Conservation (phyloP, 2,888 invertebrate species). For the Catocala fraxini region DNA sequence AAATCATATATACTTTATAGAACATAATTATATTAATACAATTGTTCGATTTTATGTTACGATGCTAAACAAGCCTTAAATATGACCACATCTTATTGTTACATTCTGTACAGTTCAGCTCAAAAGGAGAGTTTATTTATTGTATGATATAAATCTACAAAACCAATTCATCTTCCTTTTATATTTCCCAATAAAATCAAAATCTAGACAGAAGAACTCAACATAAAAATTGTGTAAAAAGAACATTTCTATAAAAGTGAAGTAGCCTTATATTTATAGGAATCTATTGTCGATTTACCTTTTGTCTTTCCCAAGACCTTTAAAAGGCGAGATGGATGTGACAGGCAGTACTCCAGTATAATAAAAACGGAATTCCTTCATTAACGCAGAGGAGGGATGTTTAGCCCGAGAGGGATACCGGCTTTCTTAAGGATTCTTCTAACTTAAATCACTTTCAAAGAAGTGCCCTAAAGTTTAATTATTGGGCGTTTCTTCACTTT, state of each 20-base stretch:
- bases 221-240: conserved; percentile 1
- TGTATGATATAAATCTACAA: too few relatives aligned
- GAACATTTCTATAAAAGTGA: conserved; percentile 22
- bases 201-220: background rate
- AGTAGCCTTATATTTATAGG: conserved; percentile 29
- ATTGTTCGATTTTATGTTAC: too few relatives aligned
- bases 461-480: conserved; percentile 56
- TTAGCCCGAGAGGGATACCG: conserved; percentile 44
- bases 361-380: conserved; percentile 77
- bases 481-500: conserved; percentile 42
- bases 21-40: too few relatives aligned
- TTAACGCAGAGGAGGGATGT: conserved; percentile 61
- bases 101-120: too few relatives aligned
- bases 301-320: conserved; percentile 49
- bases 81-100: too few relatives aligned
- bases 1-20: too few relatives aligned
- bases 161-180: background rate
- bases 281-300: conserved; percentile 46
- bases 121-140: too few relatives aligned
- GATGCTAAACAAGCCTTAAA: too few relatives aligned
- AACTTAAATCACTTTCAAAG: conserved; percentile 62
- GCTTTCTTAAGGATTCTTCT: conserved; percentile 56
- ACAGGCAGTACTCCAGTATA: conserved; percentile 65
- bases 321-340: conserved; percentile 67
- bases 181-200: conserved; percentile 8